phyloP scores from a whole-genome alignment of 1,140 invertebrate species.

The Diorhabda sublineata region DNA sequence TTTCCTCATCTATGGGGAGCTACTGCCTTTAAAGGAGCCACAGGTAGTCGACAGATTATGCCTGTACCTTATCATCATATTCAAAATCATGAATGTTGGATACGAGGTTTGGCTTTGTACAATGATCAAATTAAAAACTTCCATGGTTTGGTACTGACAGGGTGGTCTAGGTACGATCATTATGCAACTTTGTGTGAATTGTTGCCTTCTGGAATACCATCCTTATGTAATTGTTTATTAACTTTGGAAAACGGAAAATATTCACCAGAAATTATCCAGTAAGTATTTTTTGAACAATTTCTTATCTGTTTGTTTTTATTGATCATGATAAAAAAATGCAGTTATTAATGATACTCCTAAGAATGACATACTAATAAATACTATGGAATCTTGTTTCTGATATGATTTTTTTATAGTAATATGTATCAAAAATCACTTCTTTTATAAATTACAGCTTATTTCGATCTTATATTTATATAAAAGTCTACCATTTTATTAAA shows the following conservation, averaged over 20 bases:
- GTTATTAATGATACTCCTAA: too few species aligned
- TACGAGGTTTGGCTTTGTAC: slow-evolving; percentile 52
- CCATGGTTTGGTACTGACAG: slow-evolving; percentile 62
- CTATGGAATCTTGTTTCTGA: too few species aligned
- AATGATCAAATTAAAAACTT: slow-evolving; percentile 54
- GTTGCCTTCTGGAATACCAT: slow-evolving; percentile 70
- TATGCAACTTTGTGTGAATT: slow-evolving; percentile 86
- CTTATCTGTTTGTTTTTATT: too few species aligned
- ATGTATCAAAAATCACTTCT: too few species aligned
- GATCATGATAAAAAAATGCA: too few species aligned
- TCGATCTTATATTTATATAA: too few species aligned
- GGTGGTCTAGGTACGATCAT: slow-evolving; percentile 84
- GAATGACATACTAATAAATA: too few species aligned
- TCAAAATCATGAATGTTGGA: slow-evolving; percentile 67
- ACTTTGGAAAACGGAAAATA: slow-evolving; percentile 54
- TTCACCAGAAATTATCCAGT: slow-evolving; percentile 48
- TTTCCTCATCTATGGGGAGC: slow-evolving; percentile 86
- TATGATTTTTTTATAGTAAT: too few species aligned
- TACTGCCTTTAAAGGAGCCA: slow-evolving; percentile 82
- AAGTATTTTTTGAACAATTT: slow-evolving; percentile 29
- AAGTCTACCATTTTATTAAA: too few species aligned
- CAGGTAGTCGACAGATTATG: slow-evolving; percentile 46
- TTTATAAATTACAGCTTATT: too few species aligned
- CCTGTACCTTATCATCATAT: slow-evolving; percentile 60
- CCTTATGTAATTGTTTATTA: slow-evolving; percentile 58